phyloP scores from a whole-genome alignment of 2,113 vertebrate genomes.

The Nycticryphes semicollaris region DNA sequence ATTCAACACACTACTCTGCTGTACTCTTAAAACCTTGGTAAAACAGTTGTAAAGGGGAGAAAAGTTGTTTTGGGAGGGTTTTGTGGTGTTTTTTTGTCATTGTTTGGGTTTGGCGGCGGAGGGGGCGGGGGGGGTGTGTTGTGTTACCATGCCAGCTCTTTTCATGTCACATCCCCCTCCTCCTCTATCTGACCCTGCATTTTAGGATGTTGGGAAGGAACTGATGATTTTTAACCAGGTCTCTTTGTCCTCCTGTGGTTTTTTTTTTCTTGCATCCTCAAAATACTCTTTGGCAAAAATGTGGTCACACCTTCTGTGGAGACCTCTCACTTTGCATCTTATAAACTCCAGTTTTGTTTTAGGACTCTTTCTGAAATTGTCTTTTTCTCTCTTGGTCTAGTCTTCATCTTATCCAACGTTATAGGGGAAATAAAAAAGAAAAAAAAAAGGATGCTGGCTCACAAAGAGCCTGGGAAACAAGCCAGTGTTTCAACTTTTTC shows the following conservation, averaged over 20 bases:
- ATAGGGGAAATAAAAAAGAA: not conserved
- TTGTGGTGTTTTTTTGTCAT: not conserved
- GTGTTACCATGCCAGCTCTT: not conserved
- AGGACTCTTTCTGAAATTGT: not conserved
- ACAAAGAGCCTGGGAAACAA: not conserved
- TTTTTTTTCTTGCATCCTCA: not conserved
- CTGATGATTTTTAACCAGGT: not conserved
- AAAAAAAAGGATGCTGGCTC: not conserved
- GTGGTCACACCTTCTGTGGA: not conserved
- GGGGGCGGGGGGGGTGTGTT: not conserved
- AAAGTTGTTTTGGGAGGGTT: not conserved
- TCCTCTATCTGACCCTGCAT: not conserved
- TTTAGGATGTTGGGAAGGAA: not conserved
- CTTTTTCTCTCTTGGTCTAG: not conserved
- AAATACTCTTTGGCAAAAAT: not conserved
- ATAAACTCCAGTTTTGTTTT: not conserved
- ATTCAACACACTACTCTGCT: not conserved
- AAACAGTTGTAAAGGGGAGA: not conserved
- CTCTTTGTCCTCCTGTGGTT: not conserved
- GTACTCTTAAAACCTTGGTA: not conserved
- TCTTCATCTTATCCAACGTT: not conserved
- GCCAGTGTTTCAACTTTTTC: not conserved
- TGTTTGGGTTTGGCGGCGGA: not conserved
- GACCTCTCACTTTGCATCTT: not conserved
- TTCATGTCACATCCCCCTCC: not conserved